Base-by-base conservation (phyloP, 1,140 invertebrate species). In the Oncopodura yosiiana region DNA sequence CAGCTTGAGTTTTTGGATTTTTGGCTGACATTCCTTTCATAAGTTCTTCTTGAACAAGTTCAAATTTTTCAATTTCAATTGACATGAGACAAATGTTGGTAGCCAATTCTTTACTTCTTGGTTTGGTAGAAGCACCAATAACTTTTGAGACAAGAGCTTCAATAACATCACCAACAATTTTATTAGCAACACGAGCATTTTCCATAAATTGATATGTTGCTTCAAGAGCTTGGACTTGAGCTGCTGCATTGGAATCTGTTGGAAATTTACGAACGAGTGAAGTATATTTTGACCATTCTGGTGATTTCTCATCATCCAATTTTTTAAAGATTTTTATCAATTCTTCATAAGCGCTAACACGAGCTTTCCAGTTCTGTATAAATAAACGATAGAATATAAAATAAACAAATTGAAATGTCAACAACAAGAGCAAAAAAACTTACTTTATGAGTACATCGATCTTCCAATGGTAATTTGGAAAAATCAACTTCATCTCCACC, bases 221-320 rank as follows among this genome's bases (percentile, higher is more conserved):
- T 69, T 95, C 91, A 56, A 98, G 70, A 24, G 88, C 94, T 76
- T 94, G 97, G 69, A 97, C 94, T 71, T 95, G 92, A 1, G 92
- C 92, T 24, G 87, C 80, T 32, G 84, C 92, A 84, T 97, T 96
- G 54, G 83, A 91, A 68, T 98, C 94, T 5, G 80, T 75, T 0
- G 96, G 90, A 79, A 97, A 91, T 71, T 96, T 96, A 68, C 95
- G 95, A 30, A 97, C 78, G n/a, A 95, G 72, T 3, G 86, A 83
- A 1, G 87, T 71, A 73, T 85, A 97, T 70, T 92, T 94, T 53
- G 79, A 83, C 79, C 92, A 96, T 68, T 96, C 92, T 1, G 87
- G 80, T 41, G 86, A 86, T 68, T 95, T 95, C 67, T 94, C 90
- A 74, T 95, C 89, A 56, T 84, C 82, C 56, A 87, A 81, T 61